phyloP scores from a whole-genome alignment of 30 jellyfish, hydroid and myxozoan species.

The Rhopilema esculentum region DNA sequence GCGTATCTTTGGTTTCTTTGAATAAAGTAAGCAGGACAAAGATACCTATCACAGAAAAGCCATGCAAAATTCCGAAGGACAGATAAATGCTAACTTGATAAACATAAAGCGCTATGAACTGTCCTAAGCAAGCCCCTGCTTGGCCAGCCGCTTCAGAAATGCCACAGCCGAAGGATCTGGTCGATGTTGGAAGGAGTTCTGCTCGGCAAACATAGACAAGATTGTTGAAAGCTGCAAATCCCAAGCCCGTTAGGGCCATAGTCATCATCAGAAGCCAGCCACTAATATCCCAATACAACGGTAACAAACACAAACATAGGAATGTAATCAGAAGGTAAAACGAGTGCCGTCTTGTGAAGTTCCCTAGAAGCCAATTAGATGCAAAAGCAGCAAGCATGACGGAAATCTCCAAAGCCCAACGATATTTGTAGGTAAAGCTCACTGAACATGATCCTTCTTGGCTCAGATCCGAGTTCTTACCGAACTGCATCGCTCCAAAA shows the following conservation, averaged over 20 bases:
- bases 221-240: neutral
- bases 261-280: neutral
- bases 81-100: neutral
- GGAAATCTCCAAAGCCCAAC: neutral
- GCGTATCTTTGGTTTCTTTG: no score
- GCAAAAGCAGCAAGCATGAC: neutral
- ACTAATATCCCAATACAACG: neutral
- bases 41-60: neutral
- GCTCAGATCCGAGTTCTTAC: neutral
- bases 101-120: neutral
- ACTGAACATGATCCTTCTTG: neutral
- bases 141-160: neutral
- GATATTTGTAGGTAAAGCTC: neutral
- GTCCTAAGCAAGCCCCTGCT: neutral
- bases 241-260: neutral
- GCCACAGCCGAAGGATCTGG: conserved; percentile 1
- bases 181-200: neutral
- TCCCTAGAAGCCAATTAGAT: neutral
- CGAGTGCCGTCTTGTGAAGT: neutral
- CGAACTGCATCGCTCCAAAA: conserved; percentile 15
- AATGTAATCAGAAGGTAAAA: neutral
- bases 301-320: neutral
- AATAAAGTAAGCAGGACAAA: neutral
- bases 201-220: neutral
- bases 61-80: neutral